Base-by-base conservation (phyloP, 2,888 invertebrate species). In the Pedicia rivosa region DNA sequence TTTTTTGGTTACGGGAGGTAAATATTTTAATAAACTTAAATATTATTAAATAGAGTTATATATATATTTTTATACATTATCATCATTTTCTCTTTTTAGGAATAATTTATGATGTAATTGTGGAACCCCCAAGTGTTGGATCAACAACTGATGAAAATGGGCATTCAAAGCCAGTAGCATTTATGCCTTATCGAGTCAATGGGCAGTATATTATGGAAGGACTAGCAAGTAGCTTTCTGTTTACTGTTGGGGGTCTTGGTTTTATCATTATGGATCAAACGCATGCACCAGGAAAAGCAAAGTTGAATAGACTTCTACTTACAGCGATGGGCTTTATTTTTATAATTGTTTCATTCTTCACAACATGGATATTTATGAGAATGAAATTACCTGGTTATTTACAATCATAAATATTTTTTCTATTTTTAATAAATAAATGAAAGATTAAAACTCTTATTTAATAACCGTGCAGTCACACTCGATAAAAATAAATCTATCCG, bases 141-240 rank as follows among this genome's bases (percentile, higher is more conserved):
- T 92, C 92, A 2, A 94, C 94, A 1, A 94, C 95, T 17, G 97
- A 98, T 62, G 97, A 97, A 57, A 82, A 87, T 57, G 98, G 98
- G 1, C 91, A 95, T 56, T 87, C 90, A 12, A 72, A 88, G 51
- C 95, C 97, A 13, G 95, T 87, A 65, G 95, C 95, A 1, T 95
- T 97, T 55, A 92, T 97, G 92, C 94, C 94, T 0, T 94, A 94
- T 57, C 70, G 97, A 46, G 92, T 98, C 0, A 98, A 98, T 62
- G 97, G 97, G 0, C 97, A 98, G 57, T 98, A 97, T 56, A 98
- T 98, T 39, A 94, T 98, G 92, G 98, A 98, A 65, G 97, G 98
- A 1, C 64, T 98, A 42, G 95, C 95, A 1, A 88, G 95, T 9
- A 92, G 92, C 60, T 97, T 98, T 56, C 71, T 98, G 15, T 98